phyloP scores from a whole-genome alignment of 1,140 invertebrate species.

The Pemphigus obesinymphae region DNA sequence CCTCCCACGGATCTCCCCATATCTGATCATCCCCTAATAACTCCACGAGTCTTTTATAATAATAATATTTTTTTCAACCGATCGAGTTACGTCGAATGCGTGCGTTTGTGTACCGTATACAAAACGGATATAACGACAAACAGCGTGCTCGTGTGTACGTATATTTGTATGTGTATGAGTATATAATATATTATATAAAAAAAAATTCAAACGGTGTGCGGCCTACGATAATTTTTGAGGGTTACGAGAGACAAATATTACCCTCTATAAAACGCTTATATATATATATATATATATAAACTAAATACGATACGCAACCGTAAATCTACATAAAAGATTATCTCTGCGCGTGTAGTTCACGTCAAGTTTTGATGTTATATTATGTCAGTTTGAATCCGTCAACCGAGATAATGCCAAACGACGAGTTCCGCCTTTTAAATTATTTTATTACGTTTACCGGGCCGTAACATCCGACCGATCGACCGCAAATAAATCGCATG shows the following conservation, averaged over 20 bases:
- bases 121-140: constrained; percentile 36
- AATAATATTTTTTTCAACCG: constrained; percentile 29
- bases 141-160: background rate
- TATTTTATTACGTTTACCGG: constrained; percentile 13
- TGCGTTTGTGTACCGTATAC: constrained; percentile 13
- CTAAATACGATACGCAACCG: constrained; percentile 27
- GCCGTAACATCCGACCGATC: no score
- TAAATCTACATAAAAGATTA: constrained; percentile 31
- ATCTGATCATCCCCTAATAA: constrained; percentile 41
- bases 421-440: background rate
- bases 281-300: background rate
- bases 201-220: constrained; percentile 21
- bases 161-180: background rate
- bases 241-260: constrained; percentile 25
- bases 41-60: constrained; percentile 29
- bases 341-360: background rate
- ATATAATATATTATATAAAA: no score
- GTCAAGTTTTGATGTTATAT: constrained; percentile 21
- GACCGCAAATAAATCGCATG: no score
- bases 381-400: background rate
- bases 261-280: constrained; percentile 22
- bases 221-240: constrained; percentile 31
- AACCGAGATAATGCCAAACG: constrained; percentile 16
- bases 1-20: constrained; percentile 39
- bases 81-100: constrained; percentile 29